Percentiles rank a stretch among this genome's conserved stretches.
phyloP scores from a whole-genome alignment of 2,888 invertebrate genomes.

The Coenonympha arcania region DNA sequence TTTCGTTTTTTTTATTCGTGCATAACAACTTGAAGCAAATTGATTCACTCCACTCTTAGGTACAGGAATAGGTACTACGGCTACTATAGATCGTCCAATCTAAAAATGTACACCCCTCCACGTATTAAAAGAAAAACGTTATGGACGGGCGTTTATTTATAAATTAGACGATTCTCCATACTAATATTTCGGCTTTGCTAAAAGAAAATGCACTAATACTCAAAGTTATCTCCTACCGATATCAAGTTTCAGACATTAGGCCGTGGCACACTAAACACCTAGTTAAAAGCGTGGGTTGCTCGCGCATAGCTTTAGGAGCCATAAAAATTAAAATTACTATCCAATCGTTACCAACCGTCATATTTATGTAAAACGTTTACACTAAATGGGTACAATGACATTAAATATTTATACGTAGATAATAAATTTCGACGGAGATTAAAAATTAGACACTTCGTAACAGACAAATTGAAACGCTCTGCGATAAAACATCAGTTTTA shows the following conservation, averaged over 20 bases:
- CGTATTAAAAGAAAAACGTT: no score
- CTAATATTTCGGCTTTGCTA: not conserved
- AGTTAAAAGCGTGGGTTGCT: not conserved
- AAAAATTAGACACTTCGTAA: conserved; percentile 6
- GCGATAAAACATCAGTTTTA: not conserved
- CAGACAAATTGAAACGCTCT: not conserved
- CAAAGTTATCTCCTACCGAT: not conserved
- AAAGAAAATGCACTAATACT: not conserved
- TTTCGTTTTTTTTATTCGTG: no score
- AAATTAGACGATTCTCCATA: not conserved
- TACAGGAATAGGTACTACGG: no score
- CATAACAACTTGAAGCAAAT: no score
- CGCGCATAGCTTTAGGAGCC: not conserved
- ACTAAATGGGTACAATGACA: conserved; percentile 12
- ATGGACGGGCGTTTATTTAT: not conserved
- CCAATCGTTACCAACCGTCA: conserved; percentile 7
- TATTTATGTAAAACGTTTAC: conserved; percentile 12
- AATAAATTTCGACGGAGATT: conserved; percentile 11
- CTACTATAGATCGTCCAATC: no score
- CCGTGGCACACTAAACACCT: not conserved
- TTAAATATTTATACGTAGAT: conserved; percentile 8
- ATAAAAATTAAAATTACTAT: conserved; percentile 10
- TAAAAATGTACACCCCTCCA: no score
- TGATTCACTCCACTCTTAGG: no score
- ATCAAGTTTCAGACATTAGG: not conserved